Evolutionary conservation across 2,113 vertebrate genomes (phyloP), one percentile per base, ranked within the genome.

Genomic region (Oenanthe oenanthe): DNA sequence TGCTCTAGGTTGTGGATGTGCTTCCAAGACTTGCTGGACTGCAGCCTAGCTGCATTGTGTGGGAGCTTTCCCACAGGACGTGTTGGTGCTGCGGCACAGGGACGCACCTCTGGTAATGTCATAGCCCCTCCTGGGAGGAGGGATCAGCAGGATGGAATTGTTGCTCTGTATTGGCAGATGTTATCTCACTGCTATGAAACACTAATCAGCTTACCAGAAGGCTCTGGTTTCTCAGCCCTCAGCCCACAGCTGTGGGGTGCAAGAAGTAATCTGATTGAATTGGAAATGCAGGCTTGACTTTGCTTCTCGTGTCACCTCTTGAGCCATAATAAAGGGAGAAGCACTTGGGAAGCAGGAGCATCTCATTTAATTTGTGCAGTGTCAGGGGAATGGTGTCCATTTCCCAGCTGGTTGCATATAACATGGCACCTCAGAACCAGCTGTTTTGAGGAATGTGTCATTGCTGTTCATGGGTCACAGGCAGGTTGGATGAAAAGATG

Each of bases 221-320:
- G 92, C 88, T 94, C 92, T 88, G 88, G 94, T 97, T 97, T 96
- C 96, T 87, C 93, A 94, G 74, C 56, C 62, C 63, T 65, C 51
- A 77, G 83, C 87, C 54, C 47, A n/a, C 38, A 26, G 79, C 21
- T 29, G 4, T 74, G 58, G 56, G 63, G 88, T 85, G 82, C 82
- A 79, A 84, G 75, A 57, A 88, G 45, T 47, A 92, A 94, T 77
- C 78, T 31, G 20, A 76, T 94, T 90, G 94, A 97, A 96, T 93
- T 96, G 93, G 89, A 96, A 96, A 96, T 96, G 75, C 25, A 21
- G 67, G 14, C 65, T 31, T 73, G 82, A 24, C 88, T 94, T 93
- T 34, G 78, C 71, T 92, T 95, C 92, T 95, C 38, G 1, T 84
- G 85, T 96, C 60, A 0, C 79, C 82, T 85, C 85, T 42, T 2